phyloP scores from a whole-genome alignment of 2,888 invertebrate species.

The Pristionchus arcanus region DNA sequence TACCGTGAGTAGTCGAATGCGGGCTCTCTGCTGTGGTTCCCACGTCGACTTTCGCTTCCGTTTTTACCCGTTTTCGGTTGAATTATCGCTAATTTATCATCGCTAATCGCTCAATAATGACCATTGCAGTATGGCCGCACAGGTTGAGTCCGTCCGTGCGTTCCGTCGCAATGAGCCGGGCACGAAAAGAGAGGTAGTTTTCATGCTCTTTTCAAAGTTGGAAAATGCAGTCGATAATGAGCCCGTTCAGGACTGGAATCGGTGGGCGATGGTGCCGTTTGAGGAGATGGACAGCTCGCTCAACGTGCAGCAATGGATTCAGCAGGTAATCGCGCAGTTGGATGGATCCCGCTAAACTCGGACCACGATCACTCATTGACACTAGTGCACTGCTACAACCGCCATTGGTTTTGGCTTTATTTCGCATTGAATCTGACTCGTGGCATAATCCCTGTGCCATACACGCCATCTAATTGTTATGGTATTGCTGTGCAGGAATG shows the following conservation, averaged over 20 bases:
- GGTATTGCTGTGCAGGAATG: no score
- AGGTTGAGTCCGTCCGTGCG: conserved; percentile 42
- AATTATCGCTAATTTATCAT: neutral
- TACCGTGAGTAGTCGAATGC: neutral
- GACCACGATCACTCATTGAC: no score
- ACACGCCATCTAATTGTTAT: no score
- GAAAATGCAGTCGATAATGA: neutral
- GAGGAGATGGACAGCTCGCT: conserved; percentile 99
- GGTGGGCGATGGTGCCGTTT: conserved; percentile 94
- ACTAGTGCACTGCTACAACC: no score
- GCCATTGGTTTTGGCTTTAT: no score
- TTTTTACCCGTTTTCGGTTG: neutral
- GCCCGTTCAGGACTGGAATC: conserved; percentile 89
- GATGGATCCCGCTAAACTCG: no score
- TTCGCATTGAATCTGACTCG: no score
- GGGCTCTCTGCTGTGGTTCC: conserved; percentile 8
- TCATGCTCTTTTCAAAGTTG: neutral
- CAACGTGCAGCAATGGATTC: conserved; percentile 98
- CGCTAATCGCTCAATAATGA: neutral
- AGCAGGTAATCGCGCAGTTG: conserved; percentile 86
- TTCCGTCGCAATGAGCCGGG: conserved; percentile 72
- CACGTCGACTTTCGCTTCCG: neutral
- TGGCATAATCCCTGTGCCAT: no score
- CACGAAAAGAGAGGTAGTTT: conserved; percentile 69
- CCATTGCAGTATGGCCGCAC: conserved; percentile 55